Percentiles rank a stretch among this genome's conserved stretches.
phyloP scores from a whole-genome alignment of 2,888 invertebrate species.

The Coelopa pilipes region DNA sequence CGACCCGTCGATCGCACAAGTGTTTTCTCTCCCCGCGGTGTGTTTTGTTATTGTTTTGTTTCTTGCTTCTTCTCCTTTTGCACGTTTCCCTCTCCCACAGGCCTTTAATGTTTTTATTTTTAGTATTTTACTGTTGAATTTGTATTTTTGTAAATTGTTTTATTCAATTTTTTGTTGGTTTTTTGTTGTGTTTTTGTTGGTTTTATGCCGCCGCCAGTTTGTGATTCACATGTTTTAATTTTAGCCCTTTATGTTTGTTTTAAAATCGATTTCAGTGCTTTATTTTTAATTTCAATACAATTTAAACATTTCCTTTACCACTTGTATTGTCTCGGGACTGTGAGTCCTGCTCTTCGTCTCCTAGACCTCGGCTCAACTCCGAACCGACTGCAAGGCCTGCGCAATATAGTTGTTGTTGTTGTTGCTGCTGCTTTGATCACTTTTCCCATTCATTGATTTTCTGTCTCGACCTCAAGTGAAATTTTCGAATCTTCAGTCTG shows the following conservation, averaged over 20 bases:
- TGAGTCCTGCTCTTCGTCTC: not conserved
- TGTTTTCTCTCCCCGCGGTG: conserved; percentile 33
- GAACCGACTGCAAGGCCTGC: too few relatives aligned
- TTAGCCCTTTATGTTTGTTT: conserved; percentile 15
- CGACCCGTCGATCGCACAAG: conserved; percentile 22
- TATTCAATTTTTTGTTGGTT: too few relatives aligned
- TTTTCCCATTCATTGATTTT: not conserved
- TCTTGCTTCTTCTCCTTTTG: not conserved
- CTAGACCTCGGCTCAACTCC: too few relatives aligned
- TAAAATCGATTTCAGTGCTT: not conserved
- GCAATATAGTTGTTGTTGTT: not conserved
- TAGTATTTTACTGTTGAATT: not conserved
- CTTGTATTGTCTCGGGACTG: too few relatives aligned
- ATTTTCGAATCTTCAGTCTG: not conserved
- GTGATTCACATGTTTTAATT: conserved; percentile 37
- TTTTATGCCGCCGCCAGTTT: not conserved
- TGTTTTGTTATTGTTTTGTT: conserved; percentile 8
- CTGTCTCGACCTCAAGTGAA: too few relatives aligned
- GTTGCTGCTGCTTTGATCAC: not conserved
- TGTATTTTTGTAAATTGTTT: too few relatives aligned
- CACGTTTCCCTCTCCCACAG: not conserved
- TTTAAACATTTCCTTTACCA: too few relatives aligned
- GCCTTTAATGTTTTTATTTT: not conserved
- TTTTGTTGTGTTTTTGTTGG: not conserved
- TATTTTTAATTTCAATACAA: not conserved